phyloP scores from a whole-genome alignment of 1,140 invertebrate genomes.

The Lordiphosa stackelbergi region DNA sequence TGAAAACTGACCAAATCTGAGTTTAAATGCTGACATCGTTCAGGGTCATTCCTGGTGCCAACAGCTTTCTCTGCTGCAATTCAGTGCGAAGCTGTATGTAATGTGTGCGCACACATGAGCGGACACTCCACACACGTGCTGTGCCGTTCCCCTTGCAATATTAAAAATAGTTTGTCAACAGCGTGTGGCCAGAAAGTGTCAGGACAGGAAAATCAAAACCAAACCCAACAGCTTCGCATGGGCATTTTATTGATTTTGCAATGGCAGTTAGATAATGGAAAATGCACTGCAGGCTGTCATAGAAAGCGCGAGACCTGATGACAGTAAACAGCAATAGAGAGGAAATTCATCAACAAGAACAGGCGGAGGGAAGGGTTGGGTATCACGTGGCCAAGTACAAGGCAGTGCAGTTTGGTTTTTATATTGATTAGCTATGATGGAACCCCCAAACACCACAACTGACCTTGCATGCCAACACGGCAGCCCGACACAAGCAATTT shows the following conservation, averaged over 20 bases:
- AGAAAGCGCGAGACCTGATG: constrained; percentile 1
- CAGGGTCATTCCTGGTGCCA: no score
- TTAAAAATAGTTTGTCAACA: constrained; percentile 70
- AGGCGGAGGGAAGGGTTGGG: background rate
- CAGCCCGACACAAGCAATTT: constrained; percentile 31
- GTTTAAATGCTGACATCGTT: no score
- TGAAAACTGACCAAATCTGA: no score
- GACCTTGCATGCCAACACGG: constrained; percentile 37
- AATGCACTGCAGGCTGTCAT: constrained; percentile 23
- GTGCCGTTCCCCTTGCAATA: constrained; percentile 51
- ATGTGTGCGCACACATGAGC: constrained; percentile 16
- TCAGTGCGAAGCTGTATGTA: constrained; percentile 49
- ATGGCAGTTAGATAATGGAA: constrained; percentile 49
- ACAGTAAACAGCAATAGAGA: constrained; percentile 12
- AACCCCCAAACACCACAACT: constrained; percentile 4
- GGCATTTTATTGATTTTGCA: constrained; percentile 57
- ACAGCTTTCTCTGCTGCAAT: constrained; percentile 11
- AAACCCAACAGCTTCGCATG: constrained; percentile 25
- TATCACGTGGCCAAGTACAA: constrained; percentile 7
- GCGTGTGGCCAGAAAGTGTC: constrained; percentile 64
- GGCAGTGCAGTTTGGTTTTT: constrained; percentile 10
- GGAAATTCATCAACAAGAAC: constrained; percentile 21
- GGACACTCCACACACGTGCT: background rate
- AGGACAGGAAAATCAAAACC: constrained; percentile 22
- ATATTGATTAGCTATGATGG: constrained; percentile 34